Evolutionary conservation across 2,888 invertebrate species (phyloP), one percentile per base, ranked within the genome.

Genomic region (Rugalucina vietnamica): DNA sequence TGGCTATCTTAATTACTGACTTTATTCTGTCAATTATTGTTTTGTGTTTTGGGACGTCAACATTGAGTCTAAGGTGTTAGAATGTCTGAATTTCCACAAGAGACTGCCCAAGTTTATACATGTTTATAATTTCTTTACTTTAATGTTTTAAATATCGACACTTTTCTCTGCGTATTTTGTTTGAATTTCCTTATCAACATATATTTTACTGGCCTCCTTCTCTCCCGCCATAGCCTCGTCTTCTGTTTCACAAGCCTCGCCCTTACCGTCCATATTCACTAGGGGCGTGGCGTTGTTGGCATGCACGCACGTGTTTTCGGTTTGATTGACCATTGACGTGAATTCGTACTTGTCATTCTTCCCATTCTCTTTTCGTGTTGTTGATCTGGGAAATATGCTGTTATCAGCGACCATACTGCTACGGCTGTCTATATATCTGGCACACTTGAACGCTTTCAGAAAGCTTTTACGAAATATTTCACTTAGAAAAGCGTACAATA

Each of bases 391-490:
- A 71, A 91, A 91, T 54, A 92, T 81, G 74, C 92, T 93, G 76
- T 91, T 92, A 71, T 94, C 94, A 21, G 87, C 84, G 24, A 79
- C 82, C 18, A 84, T 69, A 49, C 57, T 69, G 37, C 88, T 85
- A 57, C 82, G 83, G 78, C 91, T 91, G 57, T 93, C 93, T 5
- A 88, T 83, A 1, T 88, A 85, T 5, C 91, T 88, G 14, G 90
- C 89, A 86, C 94, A 94, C 70, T 92, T 91, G 78, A 95, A 94
- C 24, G 94, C 94, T 87, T 94, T 94, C 71, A 92, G 82, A 88
- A 95, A 94, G 82, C 93, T 94, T 86, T 93, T 93, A 50, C 94
- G 89, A 81, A 95, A 95, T 81, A 94, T 94, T 57, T 94, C 94
- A 87, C 93, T 93, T 39, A 95, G 90, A 87, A 94, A 95, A 50